Evolutionary conservation across 2,797 vertebrate species (phyloP).

Genomic region (Propithecus deckenii): DNA sequence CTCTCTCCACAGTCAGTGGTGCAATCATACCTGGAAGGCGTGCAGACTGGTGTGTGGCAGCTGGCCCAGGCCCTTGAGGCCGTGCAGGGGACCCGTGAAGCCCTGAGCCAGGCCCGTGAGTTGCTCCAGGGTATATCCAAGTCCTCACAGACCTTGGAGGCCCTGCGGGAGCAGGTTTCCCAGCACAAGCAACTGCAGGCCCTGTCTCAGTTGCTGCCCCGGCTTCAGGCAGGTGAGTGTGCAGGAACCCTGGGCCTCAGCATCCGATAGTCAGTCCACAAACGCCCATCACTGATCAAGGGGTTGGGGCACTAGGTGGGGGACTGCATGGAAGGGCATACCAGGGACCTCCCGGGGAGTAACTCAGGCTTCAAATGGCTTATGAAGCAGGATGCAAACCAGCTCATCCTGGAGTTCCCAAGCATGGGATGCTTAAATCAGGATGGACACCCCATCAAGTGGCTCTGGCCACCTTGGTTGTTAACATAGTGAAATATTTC

Average conservation of each 20-base stretch:
- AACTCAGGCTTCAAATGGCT: neutral
- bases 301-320: neutral
- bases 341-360: neutral
- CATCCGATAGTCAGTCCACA: neutral
- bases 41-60: constrained; percentile 92
- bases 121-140: constrained; percentile 85
- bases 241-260: neutral
- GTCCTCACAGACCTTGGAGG: constrained; percentile 84
- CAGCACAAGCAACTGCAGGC: constrained; percentile 90
- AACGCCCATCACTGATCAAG: neutral
- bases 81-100: constrained; percentile 85
- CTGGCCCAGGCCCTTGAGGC: constrained; percentile 88
- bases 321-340: neutral
- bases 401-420: neutral
- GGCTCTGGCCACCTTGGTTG: neutral
- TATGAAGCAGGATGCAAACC: neutral
- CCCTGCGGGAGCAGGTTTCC: constrained; percentile 85
- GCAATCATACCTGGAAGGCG: constrained; percentile 96
- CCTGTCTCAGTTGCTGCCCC: constrained; percentile 92
- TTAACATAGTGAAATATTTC: neutral
- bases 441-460: neutral
- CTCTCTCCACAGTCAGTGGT: constrained; percentile 90
- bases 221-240: constrained; percentile 91
- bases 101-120: constrained; percentile 84
- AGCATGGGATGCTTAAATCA: neutral